Evolutionary conservation across 2,113 vertebrate genomes (phyloP).

Genomic region (Festucalex cinctus): DNA sequence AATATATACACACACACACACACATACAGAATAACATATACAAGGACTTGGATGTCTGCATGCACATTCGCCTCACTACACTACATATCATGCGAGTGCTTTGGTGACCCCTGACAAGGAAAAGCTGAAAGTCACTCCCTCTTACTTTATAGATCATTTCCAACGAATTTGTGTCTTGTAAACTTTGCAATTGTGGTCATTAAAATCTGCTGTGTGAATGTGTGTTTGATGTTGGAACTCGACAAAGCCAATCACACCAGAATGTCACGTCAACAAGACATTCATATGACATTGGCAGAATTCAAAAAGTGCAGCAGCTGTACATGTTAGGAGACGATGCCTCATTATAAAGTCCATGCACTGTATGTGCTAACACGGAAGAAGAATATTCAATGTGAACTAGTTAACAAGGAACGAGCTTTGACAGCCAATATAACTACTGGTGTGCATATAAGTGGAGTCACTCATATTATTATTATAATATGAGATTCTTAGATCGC

Average conservation of each 20-base stretch:
- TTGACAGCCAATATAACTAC: background rate
- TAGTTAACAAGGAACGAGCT: background rate
- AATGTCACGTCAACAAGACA: background rate
- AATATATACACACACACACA: slow-evolving; percentile 9
- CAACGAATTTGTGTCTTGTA: background rate
- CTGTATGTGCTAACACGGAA: background rate
- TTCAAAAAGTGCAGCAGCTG: background rate
- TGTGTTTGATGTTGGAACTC: background rate
- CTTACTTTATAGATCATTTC: background rate
- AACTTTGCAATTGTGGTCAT: background rate
- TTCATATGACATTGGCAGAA: background rate
- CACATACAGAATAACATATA: background rate
- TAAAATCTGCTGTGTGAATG: background rate
- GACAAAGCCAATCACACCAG: background rate
- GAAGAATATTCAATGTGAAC: background rate
- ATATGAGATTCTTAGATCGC: too few relatives aligned
- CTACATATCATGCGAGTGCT: too few relatives aligned
- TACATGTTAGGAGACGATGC: background rate
- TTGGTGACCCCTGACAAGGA: too few relatives aligned
- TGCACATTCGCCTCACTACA: slow-evolving; percentile 13
- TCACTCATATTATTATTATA: too few relatives aligned
- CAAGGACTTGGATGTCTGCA: slow-evolving; percentile 18
- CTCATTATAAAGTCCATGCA: background rate
- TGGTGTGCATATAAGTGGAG: too few relatives aligned
- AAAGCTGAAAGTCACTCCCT: too few relatives aligned